Base-by-base conservation (phyloP, 2,888 invertebrate species). In the Ormia ochracea region DNA sequence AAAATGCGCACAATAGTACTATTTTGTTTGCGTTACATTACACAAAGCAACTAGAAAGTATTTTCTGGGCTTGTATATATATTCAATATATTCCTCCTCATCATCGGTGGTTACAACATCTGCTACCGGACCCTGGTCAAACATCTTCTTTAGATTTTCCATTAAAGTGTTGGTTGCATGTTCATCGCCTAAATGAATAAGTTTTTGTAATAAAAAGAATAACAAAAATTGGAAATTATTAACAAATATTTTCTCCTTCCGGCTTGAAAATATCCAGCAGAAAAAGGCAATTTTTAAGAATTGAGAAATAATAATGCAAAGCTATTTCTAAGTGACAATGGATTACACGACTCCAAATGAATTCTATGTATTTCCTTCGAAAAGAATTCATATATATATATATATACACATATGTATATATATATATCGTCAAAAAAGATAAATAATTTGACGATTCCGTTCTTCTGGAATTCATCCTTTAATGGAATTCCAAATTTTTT, bases 21-120 rank as follows among this genome's bases (percentile, higher is more conserved):
- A n/a, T 48, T n/a, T 36, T 17, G 7, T 43, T 28, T 41, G 26
- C 12, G 84, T 84, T 84, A 88, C 89, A 82, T 89, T 87, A 81
- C 94, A 94, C 4, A 91, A 88, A 78, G 91, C 92, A 45, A 92
- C 91, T 33, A 92, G 88, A 85, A 92, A 94, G 12, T 93, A 92
- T 85, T 91, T 91, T 9, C 94, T 91, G 65, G 93, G 93, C 84
- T 91, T 92, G 81, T 93, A 93, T 81, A 93, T 92, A 83, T 93
- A 93, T 58, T 93, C 92, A 56, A 93, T 90, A 68, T 92, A 92
- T 69, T 92, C 92, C 38, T 92, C 92, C 26, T 91, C 92, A 78
- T 92, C 92, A 19, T 88, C 91, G 26, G 90, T 87, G 4, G 88
- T 85, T 48, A 85, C 87, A 3, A 87, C 82, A 77, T 88, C 87